These are phyloP conservation scores for Thunnus thynnus DNA, from an alignment of 2,113 vertebrate species.

Conservation along the genomic window DNA sequence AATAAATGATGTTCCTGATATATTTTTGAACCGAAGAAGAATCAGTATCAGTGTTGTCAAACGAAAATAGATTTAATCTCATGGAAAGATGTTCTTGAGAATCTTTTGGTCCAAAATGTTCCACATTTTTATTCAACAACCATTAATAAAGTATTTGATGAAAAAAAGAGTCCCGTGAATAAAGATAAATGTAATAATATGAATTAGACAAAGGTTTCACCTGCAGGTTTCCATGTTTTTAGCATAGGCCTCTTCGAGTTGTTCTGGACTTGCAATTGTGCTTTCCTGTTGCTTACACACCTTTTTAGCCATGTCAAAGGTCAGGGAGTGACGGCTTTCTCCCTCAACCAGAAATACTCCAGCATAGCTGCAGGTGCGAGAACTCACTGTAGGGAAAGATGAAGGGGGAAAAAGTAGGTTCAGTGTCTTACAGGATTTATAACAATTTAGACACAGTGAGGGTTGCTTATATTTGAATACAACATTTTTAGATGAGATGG, in stretches of 20 bases:
- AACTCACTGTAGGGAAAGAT: constrained; percentile 72
- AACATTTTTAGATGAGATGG: background rate
- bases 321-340: constrained; percentile 86
- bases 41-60: too few species aligned
- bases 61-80: too few species aligned
- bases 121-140: too few species aligned
- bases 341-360: constrained; percentile 92
- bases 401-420: background rate
- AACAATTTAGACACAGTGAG: background rate
- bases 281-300: constrained; percentile 85
- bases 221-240: constrained; percentile 92
- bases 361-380: constrained; percentile 86
- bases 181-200: too few species aligned
- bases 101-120: too few species aligned
- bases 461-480: too few species aligned
- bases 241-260: constrained; percentile 78
- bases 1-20: background rate
- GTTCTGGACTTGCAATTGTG: constrained; percentile 83
- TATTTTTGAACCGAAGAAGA: too few species aligned
- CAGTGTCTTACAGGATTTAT: background rate
- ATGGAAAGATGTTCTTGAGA: too few species aligned
- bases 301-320: constrained; percentile 71
- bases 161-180: too few species aligned
- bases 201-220: constrained; percentile 72
- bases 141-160: too few species aligned